These are phyloP conservation scores for Camelus bactrianus DNA, from an alignment of 2,113 vertebrate genomes.

Conservation along the genomic window DNA sequence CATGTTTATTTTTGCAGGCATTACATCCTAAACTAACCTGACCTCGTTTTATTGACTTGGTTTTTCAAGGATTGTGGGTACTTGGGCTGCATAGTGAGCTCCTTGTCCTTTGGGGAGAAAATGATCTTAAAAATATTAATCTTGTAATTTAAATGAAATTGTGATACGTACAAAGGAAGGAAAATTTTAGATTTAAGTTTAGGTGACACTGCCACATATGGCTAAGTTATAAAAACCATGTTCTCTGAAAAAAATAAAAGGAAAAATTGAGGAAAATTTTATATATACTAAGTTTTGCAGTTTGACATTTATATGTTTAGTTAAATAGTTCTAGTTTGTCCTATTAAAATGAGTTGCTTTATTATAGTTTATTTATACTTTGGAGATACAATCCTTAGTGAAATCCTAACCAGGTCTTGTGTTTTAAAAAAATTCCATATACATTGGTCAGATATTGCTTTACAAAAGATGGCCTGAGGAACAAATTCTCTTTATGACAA, in stretches of 20 bases:
- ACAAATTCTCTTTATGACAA: not conserved
- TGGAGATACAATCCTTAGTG: not conserved
- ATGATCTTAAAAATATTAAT: not conserved
- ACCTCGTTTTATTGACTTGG: not conserved
- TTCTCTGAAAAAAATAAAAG: not conserved
- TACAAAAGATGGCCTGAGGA: not conserved
- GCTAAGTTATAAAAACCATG: not conserved
- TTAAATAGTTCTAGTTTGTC: not conserved
- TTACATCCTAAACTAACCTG: not conserved
- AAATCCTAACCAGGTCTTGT: not conserved
- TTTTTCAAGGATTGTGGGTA: not conserved
- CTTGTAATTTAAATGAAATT: slow-evolving; percentile 39
- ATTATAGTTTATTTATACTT: slow-evolving; percentile 13
- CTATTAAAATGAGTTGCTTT: slow-evolving; percentile 27
- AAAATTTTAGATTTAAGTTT: slow-evolving; percentile 22
- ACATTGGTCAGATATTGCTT: slow-evolving; percentile 30
- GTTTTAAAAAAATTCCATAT: not conserved
- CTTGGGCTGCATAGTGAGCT: not conserved
- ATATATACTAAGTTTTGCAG: not conserved
- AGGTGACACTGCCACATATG: not conserved
- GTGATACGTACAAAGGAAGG: not conserved
- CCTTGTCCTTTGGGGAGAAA: slow-evolving; percentile 19
- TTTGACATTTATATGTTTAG: slow-evolving; percentile 10
- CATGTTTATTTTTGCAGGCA: not conserved
- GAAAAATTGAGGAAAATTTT: not conserved